Conservation (phyloP, 2,797 vertebrate genomes). For the Danio jaintianensis region DNA sequence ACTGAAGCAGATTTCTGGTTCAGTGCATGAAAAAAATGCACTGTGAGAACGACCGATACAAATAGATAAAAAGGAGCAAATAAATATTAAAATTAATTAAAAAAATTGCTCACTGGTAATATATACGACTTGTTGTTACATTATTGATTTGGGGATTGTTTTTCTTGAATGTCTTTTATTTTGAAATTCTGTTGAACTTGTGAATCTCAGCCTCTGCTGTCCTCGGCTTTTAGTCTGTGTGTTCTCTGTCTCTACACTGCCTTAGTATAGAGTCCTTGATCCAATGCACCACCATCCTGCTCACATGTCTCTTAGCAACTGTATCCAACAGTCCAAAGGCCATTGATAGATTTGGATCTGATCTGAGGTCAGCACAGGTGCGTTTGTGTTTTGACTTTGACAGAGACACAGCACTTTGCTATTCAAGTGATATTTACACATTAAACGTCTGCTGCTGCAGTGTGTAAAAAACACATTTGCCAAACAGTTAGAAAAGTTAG, state of each 20-base stretch:
- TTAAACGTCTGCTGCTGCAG: not conserved
- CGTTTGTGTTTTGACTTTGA: conserved; percentile 30
- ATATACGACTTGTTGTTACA: not conserved
- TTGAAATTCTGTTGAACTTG: not conserved
- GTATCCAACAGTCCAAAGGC: conserved; percentile 24
- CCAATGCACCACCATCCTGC: conserved; percentile 43
- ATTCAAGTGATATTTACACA: not conserved
- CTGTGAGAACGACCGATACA: not conserved
- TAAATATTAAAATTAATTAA: no score
- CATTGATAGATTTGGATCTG: conserved; percentile 46
- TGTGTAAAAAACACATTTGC: not conserved
- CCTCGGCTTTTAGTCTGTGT: conserved; percentile 50
- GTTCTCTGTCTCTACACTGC: conserved; percentile 53
- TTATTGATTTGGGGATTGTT: not conserved
- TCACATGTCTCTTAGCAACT: conserved; percentile 59
- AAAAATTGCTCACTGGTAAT: not conserved
- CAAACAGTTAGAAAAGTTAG: not conserved
- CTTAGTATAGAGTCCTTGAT: conserved; percentile 31
- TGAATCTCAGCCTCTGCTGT: not conserved
- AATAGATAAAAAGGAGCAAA: not conserved
- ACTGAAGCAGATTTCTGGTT: not conserved
- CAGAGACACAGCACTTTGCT: conserved; percentile 8
- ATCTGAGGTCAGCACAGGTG: conserved; percentile 33
- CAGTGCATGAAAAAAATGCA: not conserved
- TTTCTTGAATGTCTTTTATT: not conserved